Evolutionary conservation across 2,113 vertebrate species (phyloP), one percentile per base, ranked within the genome.

Genomic region (Dromiciops gliroides): DNA sequence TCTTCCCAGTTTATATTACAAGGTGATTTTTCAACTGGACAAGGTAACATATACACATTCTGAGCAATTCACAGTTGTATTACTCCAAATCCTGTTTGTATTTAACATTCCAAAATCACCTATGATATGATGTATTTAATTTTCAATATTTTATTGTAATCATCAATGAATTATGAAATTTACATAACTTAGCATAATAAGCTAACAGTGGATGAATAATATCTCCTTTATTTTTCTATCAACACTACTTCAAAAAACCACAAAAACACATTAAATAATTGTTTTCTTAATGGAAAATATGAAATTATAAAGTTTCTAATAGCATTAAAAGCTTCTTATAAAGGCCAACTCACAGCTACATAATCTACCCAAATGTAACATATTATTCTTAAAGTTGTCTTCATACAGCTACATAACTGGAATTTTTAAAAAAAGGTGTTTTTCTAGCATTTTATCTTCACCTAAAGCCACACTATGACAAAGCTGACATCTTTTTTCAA

Each of bases 341-440:
- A 23, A 51, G 2, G 53, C 0, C 26, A 0, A 16, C 56, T 48
- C 8, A 44, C 1, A 52, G 1, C 2, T 50, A 7, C 24, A 2
- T 83, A 16, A 56, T 52, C 48, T 90, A 90, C 31, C 22, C 2
- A 48, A 95, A 25, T 0, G 23, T 56, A 89, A n/a, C 48, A 19
- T 47, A 22, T 26, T 92, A 1, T 93, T 44, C 19, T 92, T 48
- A n/a, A 37, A 52, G 6, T 95, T 67, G 23, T 24, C 14, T 95
- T 48, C 7, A 52, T 91, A 88, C 1, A 44, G 0, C 93, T 48
- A 89, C 0, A 56, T 91, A 50, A 83, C 0, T 67, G 7, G 53
- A n/a, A 89, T 96, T 92, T 60, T 19, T 49, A 89, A 89, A 37
- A 53, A 12, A 37, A 53, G 9, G 0, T 0, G 5, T 52, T 3